These are phyloP conservation scores for Eueides isabella DNA, from an alignment of 1,140 invertebrate genomes.

Conservation along the genomic window DNA sequence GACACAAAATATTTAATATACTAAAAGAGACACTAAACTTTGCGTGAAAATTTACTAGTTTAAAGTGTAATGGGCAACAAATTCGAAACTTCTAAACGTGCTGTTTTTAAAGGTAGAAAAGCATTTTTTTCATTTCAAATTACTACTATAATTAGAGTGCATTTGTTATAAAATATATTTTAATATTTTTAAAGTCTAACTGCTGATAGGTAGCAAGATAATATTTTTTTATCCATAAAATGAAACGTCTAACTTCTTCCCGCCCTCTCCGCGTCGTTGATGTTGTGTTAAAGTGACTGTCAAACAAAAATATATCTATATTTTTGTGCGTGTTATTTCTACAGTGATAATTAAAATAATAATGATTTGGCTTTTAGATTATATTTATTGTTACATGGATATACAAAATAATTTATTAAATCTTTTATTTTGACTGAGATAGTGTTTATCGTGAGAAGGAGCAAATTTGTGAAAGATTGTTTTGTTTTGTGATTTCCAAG, in stretches of 20 bases:
- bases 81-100: not conserved
- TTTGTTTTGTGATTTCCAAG: constrained; percentile 43
- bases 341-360: constrained; percentile 20
- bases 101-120: not conserved
- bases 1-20: too few relatives aligned
- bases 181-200: not conserved
- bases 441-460: constrained; percentile 41
- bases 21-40: not conserved
- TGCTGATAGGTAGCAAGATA: not conserved
- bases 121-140: not conserved
- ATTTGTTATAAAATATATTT: not conserved
- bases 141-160: not conserved
- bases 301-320: constrained; percentile 52
- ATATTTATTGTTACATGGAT: constrained; percentile 6
- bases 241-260: constrained; percentile 44
- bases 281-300: constrained; percentile 47
- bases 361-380: constrained; percentile 28
- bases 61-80: not conserved
- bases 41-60: not conserved
- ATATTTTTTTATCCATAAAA: constrained; percentile 37
- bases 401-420: constrained; percentile 17
- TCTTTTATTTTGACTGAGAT: constrained; percentile 23
- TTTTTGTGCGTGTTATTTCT: constrained; percentile 25
- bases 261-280: constrained; percentile 46
- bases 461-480: constrained; percentile 48